Base-by-base conservation (phyloP, 2,797 vertebrate species). In the Thalassophryne amazonica region DNA sequence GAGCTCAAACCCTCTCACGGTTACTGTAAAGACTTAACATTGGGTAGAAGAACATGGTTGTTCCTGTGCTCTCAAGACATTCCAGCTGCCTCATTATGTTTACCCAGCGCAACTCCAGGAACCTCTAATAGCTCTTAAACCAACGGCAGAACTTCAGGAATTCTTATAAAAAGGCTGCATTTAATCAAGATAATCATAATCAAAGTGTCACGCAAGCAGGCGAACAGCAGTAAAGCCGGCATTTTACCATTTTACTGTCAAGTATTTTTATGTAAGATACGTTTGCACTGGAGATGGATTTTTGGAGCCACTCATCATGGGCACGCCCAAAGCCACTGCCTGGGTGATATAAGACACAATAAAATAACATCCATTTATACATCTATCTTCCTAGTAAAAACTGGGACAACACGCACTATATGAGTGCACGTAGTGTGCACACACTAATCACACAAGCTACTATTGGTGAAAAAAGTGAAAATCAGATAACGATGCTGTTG, bases 91-190 rank as follows among this genome's bases (percentile, higher is more conserved):
- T 78, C 71, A 70, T 73, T 78, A 74, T 18, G 56, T 58, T 66
- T 30, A 74, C 60, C 53, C 32, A 67, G 70, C 67, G 70, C 78
- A 80, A 82, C 81, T 78, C 66, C 72, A 65, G 49, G 45, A 80
- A 82, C 81, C 78, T 82, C 69, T 79, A 80, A 81, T 37, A 70
- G 59, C 76, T 80, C 70, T 76, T 76, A 69, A 77, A 83, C 50
- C 65, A 55, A 58, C 57, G 71, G 60, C 62, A 67, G 40, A 62
- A 37, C 58, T 43, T 34, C 1, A 81, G 75, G 83, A 83, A 84
- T 81, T 72, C 71, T 48, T 50, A 67, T 85, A 68, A 77, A 85
- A 70, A 20, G 6, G 3, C 63, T 62, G 49, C 11, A 38, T 81
- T 79, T 56, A 76, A 83, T 71, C 28, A 30, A 15, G 53, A 15